A percentile compares a stretch with the other conserved stretches of the same genome.
These are phyloP conservation scores for Leucania comma DNA, from an alignment of 2,888 invertebrate species.

Conservation along the genomic window DNA sequence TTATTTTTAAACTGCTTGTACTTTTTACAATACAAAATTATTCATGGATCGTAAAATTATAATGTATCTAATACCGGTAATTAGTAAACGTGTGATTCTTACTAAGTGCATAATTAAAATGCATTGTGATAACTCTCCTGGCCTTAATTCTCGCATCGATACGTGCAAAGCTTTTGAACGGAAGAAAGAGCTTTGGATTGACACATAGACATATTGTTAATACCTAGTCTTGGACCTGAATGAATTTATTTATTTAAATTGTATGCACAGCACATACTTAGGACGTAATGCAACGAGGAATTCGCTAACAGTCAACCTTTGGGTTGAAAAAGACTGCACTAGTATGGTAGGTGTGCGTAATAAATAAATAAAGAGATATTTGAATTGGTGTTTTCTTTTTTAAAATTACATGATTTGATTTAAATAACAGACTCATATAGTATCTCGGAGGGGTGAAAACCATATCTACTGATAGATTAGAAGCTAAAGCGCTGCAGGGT, in stretches of 20 bases:
- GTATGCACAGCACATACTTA: too few species aligned
- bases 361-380: too few species aligned
- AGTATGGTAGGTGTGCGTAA: too few species aligned
- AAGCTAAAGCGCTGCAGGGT: background rate
- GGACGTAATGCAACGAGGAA: too few species aligned
- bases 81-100: conserved; percentile 25
- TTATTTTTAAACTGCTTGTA: conserved; percentile 1
- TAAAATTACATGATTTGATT: too few species aligned
- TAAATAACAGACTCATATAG: too few species aligned
- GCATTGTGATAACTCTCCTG: background rate
- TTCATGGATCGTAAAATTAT: conserved; percentile 3
- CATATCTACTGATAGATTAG: background rate
- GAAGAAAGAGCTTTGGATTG: conserved; percentile 35
- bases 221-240: background rate
- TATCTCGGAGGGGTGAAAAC: too few species aligned
- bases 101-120: conserved; percentile 33
- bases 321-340: too few species aligned
- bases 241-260: background rate
- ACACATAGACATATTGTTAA: conserved; percentile 26
- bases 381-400: too few species aligned
- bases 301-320: too few species aligned
- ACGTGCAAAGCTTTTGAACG: conserved; percentile 28
- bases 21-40: conserved; percentile 5
- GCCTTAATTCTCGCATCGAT: conserved; percentile 20
- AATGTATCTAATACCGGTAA: conserved; percentile 31